Percentiles rank a stretch among this genome's conserved stretches.
phyloP scores from a whole-genome alignment of 2,113 vertebrate species.

The Poeciliopsis prolifica region DNA sequence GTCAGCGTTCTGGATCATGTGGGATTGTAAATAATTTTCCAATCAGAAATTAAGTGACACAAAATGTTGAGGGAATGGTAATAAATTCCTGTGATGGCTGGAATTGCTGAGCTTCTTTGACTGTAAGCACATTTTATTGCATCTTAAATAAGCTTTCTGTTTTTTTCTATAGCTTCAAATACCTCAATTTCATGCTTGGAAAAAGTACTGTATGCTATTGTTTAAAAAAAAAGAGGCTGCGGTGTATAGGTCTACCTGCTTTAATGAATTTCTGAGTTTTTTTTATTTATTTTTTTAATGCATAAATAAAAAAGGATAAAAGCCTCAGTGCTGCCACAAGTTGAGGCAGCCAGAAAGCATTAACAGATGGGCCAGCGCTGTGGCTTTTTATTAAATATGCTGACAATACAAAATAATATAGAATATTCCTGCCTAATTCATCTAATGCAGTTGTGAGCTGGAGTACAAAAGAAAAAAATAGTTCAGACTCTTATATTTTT shows the following conservation, averaged over 20 bases:
- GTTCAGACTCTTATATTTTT: neutral
- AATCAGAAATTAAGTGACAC: neutral
- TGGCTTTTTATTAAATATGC: neutral
- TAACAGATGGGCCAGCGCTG: neutral
- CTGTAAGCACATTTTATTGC: neutral
- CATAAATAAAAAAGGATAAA: too few species aligned
- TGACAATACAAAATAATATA: neutral
- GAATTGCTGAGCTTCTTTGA: neutral
- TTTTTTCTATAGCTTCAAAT: too few species aligned
- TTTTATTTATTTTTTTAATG: too few species aligned
- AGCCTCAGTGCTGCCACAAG: too few species aligned
- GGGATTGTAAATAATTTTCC: neutral
- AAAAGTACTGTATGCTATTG: neutral
- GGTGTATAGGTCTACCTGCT: too few species aligned
- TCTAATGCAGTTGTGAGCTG: neutral
- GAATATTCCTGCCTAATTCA: neutral
- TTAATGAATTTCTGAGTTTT: too few species aligned
- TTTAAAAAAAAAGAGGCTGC: too few species aligned
- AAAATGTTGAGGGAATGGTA: neutral
- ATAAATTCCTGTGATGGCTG: too few species aligned
- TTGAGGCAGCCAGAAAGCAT: neutral
- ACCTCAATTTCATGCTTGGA: neutral
- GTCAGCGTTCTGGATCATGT: neutral
- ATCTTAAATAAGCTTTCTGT: neutral
- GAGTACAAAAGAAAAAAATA: neutral